A percentile compares a stretch with the other conserved stretches of the same genome.
Evolutionary conservation across 2,797 vertebrate species (phyloP).

Genomic region (Acipenser oxyrinchus): DNA sequence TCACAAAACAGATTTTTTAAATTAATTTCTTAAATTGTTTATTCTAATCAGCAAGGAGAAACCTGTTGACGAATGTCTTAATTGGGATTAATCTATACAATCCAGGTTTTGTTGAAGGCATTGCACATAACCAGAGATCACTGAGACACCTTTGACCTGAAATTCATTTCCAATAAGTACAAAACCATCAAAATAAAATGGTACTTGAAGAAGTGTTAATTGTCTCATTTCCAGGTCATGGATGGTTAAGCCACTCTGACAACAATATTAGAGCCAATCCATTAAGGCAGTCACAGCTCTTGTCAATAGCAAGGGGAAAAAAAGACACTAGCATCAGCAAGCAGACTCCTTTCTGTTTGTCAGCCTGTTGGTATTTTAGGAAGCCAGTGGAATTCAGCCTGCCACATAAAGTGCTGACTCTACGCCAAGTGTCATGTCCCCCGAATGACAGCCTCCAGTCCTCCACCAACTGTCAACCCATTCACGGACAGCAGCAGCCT

Average conservation of each 20-base stretch:
- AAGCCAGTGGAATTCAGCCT: slow-evolving; percentile 33
- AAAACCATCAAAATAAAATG: no score
- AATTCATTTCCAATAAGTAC: no score
- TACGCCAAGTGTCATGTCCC: slow-evolving; percentile 25
- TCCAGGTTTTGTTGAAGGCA: no score
- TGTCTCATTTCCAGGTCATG: background rate
- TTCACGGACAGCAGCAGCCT: slow-evolving; percentile 18
- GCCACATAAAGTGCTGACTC: slow-evolving; percentile 19
- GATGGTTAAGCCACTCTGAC: background rate
- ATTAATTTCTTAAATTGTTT: no score
- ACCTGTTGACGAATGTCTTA: no score
- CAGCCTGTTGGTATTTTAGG: slow-evolving; percentile 31
- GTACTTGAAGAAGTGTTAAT: background rate
- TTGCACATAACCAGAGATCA: no score
- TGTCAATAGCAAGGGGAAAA: slow-evolving; percentile 17
- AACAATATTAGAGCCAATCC: slow-evolving; percentile 10
- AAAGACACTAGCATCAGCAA: slow-evolving; percentile 14
- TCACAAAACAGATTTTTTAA: no score
- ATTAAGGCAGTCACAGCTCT: slow-evolving; percentile 5
- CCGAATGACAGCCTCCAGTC: slow-evolving; percentile 17
- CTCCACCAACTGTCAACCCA: slow-evolving; percentile 27
- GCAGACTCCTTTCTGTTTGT: slow-evolving; percentile 22
- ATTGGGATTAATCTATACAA: no score
- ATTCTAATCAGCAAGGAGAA: no score
- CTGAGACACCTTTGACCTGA: no score